phyloP scores from a whole-genome alignment of 2,888 invertebrate species.

The Cheilosia impressa region DNA sequence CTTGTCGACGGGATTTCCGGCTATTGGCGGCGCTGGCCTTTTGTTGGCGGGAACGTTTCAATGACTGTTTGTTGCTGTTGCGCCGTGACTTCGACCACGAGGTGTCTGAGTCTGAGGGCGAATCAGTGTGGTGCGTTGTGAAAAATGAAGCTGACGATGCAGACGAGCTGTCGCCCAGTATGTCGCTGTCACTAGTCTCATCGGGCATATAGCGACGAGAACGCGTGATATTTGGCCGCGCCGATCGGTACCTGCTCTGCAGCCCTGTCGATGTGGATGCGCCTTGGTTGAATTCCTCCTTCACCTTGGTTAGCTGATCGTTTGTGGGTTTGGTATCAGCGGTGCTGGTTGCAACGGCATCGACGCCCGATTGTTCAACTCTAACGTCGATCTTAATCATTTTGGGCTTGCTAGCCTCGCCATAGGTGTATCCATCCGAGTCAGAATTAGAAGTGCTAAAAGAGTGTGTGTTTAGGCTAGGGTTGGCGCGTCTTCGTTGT shows the following conservation, averaged over 20 bases:
- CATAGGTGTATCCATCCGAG: conserved; percentile 16
- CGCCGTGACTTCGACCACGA: conserved; percentile 68
- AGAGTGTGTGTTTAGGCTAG: conserved; percentile 45
- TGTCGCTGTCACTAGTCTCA: conserved; percentile 62
- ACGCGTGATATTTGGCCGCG: conserved; percentile 32
- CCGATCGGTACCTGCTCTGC: conserved; percentile 66
- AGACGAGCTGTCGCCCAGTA: conserved; percentile 47
- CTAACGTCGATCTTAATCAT: conserved; percentile 37
- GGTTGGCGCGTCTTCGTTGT: conserved; percentile 51
- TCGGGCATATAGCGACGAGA: conserved; percentile 27
- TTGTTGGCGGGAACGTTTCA: conserved; percentile 70
- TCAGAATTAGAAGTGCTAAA: conserved; percentile 75
- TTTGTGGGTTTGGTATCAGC: conserved; percentile 17
- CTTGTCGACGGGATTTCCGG: conserved; percentile 48
- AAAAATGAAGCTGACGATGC: conserved; percentile 29
- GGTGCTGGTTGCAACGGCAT: conserved; percentile 29
- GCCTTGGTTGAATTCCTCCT: conserved; percentile 80
- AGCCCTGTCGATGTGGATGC: conserved; percentile 81
- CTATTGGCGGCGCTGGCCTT: conserved; percentile 49
- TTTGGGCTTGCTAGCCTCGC: conserved; percentile 54
- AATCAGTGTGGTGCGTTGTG: conserved; percentile 33
- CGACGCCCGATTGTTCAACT: conserved; percentile 10
- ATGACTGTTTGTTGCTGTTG: conserved; percentile 67
- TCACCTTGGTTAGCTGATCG: conserved; percentile 50
- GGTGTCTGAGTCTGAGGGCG: conserved; percentile 60